Conservation (phyloP, 2,888 invertebrate species). For the Lycaena phlaeas region DNA sequence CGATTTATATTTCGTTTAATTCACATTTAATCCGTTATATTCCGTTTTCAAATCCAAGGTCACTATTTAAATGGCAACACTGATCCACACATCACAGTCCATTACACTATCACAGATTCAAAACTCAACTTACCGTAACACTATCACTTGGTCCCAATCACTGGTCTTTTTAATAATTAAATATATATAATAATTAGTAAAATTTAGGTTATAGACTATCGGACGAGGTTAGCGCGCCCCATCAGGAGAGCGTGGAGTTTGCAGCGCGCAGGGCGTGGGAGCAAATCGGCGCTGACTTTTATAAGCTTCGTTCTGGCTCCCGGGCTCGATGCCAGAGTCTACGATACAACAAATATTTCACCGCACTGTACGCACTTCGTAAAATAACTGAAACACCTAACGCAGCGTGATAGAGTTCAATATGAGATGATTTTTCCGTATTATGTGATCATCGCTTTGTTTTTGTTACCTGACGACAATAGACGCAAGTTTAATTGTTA, state of each 20-base stretch:
- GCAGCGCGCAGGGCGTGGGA: slow-evolving; percentile 64
- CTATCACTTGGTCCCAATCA: slow-evolving; percentile 68
- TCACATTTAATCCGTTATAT: slow-evolving; percentile 31
- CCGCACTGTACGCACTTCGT: slow-evolving; percentile 11
- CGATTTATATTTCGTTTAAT: too few relatives aligned
- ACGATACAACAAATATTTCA: slow-evolving; percentile 26
- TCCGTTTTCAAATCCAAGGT: slow-evolving; percentile 32
- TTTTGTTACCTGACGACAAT: background rate
- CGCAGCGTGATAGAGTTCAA: background rate
- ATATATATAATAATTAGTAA: slow-evolving; percentile 31
- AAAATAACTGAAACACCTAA: background rate
- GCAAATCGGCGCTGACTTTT: slow-evolving; percentile 57
- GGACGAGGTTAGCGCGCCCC: slow-evolving; percentile 66
- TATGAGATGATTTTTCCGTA: background rate
- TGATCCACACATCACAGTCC: slow-evolving; percentile 60
- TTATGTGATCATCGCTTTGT: too few relatives aligned
- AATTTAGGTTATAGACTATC: slow-evolving; percentile 52
- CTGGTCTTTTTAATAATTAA: slow-evolving; percentile 32
- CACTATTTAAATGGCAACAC: slow-evolving; percentile 37
- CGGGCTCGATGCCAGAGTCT: slow-evolving; percentile 51
- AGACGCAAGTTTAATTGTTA: slow-evolving; percentile 1
- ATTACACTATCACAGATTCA: slow-evolving; percentile 41
- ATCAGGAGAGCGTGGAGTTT: slow-evolving; percentile 62
- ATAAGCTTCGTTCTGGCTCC: slow-evolving; percentile 62
- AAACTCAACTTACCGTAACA: slow-evolving; percentile 66